Evolutionary conservation across 2,888 invertebrate species (phyloP).

Genomic region (Dynastes grantii): DNA sequence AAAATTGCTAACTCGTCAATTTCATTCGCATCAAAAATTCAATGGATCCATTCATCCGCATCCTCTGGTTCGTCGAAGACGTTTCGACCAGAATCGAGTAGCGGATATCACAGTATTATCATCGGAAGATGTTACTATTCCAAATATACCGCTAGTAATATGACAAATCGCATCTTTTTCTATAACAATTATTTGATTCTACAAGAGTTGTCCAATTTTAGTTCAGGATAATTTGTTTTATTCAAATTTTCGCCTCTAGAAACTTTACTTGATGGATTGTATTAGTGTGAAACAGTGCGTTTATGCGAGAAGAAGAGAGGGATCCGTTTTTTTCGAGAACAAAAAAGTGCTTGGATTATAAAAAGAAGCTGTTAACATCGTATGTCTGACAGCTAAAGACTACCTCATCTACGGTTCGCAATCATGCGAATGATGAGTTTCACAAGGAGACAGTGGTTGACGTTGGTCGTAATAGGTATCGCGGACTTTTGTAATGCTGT

Average conservation of each 20-base stretch:
- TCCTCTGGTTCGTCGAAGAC: background rate
- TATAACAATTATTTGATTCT: slow-evolving; percentile 66
- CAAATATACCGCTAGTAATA: slow-evolving; percentile 50
- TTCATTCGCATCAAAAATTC: slow-evolving; percentile 31
- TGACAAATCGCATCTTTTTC: slow-evolving; percentile 66
- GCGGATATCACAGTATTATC: slow-evolving; percentile 17
- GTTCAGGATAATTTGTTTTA: slow-evolving; percentile 34
- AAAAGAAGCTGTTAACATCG: slow-evolving; percentile 22
- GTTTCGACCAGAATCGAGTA: slow-evolving; percentile 1
- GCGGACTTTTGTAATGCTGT: slow-evolving; percentile 90
- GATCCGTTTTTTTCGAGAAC: background rate
- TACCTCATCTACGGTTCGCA: background rate
- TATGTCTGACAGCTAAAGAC: background rate
- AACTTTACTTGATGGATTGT: background rate
- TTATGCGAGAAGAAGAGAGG: background rate
- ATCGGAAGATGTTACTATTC: background rate
- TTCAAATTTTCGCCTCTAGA: background rate
- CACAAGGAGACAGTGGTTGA: slow-evolving; percentile 84
- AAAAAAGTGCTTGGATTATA: background rate
- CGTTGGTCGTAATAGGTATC: slow-evolving; percentile 83
- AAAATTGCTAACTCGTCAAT: slow-evolving; percentile 2
- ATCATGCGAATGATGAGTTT: slow-evolving; percentile 75
- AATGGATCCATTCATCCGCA: slow-evolving; percentile 20
- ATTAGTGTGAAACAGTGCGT: background rate
- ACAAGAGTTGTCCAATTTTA: slow-evolving; percentile 65